Percentiles rank a stretch among this genome's conserved stretches.
These are phyloP conservation scores for Amphipoea oculea DNA, from an alignment of 2,888 invertebrate genomes.

Conservation along the genomic window DNA sequence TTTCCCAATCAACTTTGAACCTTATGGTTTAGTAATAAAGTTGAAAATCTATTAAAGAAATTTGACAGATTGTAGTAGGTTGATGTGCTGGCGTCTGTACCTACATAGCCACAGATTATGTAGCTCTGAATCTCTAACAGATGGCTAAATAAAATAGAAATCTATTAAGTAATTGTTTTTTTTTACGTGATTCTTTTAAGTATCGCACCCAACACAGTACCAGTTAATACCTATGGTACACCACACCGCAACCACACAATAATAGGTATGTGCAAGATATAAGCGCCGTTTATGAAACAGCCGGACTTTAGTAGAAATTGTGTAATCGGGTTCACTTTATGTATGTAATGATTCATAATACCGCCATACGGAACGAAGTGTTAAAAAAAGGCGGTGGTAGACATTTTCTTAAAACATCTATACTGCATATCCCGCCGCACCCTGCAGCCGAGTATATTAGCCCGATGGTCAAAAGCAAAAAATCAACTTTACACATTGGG, in stretches of 20 bases:
- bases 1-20: no score
- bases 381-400: background rate
- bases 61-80: no score
- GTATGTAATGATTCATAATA: conserved; percentile 5
- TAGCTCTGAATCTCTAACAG: background rate
- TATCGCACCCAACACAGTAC: background rate
- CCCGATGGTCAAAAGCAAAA: background rate
- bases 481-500: background rate
- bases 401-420: background rate
- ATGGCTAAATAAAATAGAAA: background rate
- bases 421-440: background rate
- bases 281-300: background rate
- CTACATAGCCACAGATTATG: background rate
- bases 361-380: background rate
- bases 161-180: background rate
- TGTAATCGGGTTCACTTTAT: background rate
- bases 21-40: no score
- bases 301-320: background rate
- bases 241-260: background rate
- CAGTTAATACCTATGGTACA: background rate
- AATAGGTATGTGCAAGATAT: background rate
- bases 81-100: no score
- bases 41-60: no score
- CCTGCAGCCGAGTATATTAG: background rate
- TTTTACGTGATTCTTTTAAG: background rate